Conservation (phyloP, 1,140 invertebrate genomes). For the Lepidurus couesii region DNA sequence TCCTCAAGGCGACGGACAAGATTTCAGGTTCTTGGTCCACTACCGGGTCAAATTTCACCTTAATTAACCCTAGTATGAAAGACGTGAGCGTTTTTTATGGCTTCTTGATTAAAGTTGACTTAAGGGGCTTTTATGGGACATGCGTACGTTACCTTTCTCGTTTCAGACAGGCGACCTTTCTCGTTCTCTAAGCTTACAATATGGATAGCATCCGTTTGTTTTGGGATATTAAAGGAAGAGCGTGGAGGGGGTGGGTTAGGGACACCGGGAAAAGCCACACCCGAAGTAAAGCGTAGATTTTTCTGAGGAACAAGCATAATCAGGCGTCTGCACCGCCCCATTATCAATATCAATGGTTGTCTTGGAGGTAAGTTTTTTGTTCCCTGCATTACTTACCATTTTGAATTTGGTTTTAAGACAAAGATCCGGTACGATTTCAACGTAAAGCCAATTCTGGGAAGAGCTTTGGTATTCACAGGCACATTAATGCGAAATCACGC, state of each 20-base stretch:
- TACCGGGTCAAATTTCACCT: no score
- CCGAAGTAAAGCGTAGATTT: not conserved
- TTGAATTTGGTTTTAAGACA: not conserved
- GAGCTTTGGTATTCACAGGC: not conserved
- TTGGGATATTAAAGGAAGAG: not conserved
- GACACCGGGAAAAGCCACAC: conserved; percentile 5
- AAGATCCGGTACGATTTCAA: no score
- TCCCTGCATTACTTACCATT: not conserved
- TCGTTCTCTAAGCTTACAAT: no score
- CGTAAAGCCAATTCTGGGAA: not conserved
- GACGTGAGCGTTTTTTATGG: not conserved
- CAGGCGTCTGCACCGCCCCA: not conserved
- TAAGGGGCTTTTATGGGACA: no score
- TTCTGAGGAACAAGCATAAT: not conserved
- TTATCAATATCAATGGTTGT: not conserved
- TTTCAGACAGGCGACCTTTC: no score
- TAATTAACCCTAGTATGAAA: not conserved
- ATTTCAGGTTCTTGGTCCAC: no score
- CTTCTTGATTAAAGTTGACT: no score
- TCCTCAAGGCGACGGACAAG: not conserved
- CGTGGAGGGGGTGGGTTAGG: not conserved
- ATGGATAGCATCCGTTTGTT: not conserved
- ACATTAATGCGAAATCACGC: no score
- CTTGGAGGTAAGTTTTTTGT: not conserved
- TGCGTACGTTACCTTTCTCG: no score